Conservation (phyloP, 2,113 vertebrate genomes). For the Rhizomys pruinosus region DNA sequence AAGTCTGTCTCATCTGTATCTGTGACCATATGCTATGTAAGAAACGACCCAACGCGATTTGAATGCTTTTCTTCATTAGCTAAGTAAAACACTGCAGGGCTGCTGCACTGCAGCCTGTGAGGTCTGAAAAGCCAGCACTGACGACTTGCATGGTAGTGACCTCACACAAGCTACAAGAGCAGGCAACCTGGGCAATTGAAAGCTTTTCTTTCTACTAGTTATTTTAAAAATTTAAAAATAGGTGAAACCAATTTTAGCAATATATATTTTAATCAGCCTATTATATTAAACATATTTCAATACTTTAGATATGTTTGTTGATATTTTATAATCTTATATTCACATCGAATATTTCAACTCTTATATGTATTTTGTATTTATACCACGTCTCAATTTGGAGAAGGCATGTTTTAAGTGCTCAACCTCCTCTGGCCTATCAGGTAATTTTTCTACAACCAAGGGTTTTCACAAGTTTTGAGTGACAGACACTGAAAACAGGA, state of each 20-base stretch:
- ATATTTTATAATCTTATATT: background rate
- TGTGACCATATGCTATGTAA: slow-evolving; percentile 23
- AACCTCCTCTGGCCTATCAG: background rate
- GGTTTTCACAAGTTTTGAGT: background rate
- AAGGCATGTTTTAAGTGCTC: background rate
- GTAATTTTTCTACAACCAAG: background rate
- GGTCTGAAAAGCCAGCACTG: background rate
- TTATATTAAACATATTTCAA: background rate
- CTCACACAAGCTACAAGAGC: background rate
- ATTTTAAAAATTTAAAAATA: slow-evolving; percentile 26
- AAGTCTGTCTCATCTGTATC: background rate
- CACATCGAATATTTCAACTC: background rate
- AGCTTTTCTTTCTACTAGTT: background rate
- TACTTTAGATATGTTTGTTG: background rate
- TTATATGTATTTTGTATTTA: background rate
- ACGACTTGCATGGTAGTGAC: background rate
- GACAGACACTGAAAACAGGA: background rate
- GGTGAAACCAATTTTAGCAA: background rate
- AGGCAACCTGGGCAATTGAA: background rate
- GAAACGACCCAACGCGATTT: background rate
- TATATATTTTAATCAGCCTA: background rate
- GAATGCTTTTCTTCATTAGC: slow-evolving; percentile 3
- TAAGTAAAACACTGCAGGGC: background rate
- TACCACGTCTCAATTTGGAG: background rate
- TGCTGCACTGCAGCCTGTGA: background rate